phyloP scores from a whole-genome alignment of 2,797 vertebrate species.

The Eurystomus glaucurus region DNA sequence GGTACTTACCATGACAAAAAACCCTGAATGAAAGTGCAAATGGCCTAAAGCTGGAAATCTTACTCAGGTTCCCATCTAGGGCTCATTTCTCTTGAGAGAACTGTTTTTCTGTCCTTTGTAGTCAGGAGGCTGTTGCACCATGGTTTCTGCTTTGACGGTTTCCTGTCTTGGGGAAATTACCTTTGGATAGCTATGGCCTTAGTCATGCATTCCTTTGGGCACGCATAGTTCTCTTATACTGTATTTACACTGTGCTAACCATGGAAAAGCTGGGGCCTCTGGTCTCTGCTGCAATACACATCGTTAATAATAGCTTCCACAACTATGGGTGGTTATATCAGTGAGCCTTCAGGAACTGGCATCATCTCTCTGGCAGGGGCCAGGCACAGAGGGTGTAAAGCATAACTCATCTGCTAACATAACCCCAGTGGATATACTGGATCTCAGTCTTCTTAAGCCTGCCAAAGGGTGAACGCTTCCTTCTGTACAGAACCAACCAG shows the following conservation, averaged over 20 bases:
- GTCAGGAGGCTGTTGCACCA: background rate
- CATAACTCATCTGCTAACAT: background rate
- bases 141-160: background rate
- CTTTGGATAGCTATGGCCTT: background rate
- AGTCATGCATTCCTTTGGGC: background rate
- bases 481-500: background rate
- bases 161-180: background rate
- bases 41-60: background rate
- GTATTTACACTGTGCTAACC: background rate
- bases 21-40: background rate
- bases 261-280: background rate
- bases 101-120: background rate
- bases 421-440: background rate
- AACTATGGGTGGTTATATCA: background rate
- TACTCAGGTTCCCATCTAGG: background rate
- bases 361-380: background rate
- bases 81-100: background rate
- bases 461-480: fast-evolving
- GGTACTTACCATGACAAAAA: background rate
- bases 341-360: background rate
- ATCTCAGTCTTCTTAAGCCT: background rate
- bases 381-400: background rate
- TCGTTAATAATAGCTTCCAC: background rate
- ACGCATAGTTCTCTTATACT: background rate
- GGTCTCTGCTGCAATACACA: background rate